phyloP scores from a whole-genome alignment of 2,888 invertebrate genomes.

The Gasteruption jaculator region DNA sequence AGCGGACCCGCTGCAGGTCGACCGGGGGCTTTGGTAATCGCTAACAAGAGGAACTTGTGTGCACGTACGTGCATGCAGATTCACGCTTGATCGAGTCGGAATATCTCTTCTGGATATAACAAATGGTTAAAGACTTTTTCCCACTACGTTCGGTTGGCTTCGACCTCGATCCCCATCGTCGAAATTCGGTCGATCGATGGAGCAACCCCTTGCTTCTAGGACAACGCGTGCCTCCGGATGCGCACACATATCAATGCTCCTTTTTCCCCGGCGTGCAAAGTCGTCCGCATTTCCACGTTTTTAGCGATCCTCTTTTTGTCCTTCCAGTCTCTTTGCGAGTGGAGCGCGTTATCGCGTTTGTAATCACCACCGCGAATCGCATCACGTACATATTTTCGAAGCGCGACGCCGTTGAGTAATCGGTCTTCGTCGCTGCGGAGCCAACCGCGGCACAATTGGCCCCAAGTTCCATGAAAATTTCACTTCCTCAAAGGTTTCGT shows the following conservation, averaged over 20 bases:
- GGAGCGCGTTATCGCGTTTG: not conserved
- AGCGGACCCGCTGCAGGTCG: too few species aligned
- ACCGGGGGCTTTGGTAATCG: too few species aligned
- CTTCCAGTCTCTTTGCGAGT: not conserved
- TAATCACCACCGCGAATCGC: not conserved
- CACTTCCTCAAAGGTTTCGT: too few species aligned
- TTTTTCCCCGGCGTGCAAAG: not conserved
- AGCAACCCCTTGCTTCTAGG: constrained; percentile 25
- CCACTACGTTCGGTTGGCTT: constrained; percentile 22
- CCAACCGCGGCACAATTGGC: too few species aligned
- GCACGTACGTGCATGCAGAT: too few species aligned
- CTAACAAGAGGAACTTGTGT: too few species aligned
- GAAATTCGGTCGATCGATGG: constrained; percentile 39
- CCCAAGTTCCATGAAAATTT: too few species aligned
- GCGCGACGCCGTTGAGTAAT: not conserved
- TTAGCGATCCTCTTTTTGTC: not conserved
- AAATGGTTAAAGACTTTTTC: too few species aligned
- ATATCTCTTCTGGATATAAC: too few species aligned
- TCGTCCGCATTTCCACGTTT: constrained; percentile 3
- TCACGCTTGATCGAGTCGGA: constrained; percentile 2
- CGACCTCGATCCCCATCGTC: constrained; percentile 32
- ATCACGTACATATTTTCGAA: not conserved
- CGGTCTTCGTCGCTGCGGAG: not conserved
- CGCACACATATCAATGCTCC: constrained; percentile 13
- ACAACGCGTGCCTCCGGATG: constrained; percentile 21